These are phyloP conservation scores for Lasioglossum marginatum DNA, from an alignment of 2,888 invertebrate genomes.

Conservation along the genomic window DNA sequence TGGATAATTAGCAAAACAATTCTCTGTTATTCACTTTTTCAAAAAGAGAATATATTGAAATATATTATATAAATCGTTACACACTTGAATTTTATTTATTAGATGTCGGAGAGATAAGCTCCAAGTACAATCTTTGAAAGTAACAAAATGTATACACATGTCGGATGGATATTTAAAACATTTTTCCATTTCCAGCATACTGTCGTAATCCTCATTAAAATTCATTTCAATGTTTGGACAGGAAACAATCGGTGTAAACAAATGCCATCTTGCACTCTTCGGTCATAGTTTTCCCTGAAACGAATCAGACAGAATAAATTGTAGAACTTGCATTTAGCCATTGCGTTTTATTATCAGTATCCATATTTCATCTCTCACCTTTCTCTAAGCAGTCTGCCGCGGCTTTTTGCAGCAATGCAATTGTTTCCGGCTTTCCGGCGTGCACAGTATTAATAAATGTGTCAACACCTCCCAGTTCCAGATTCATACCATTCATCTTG, in stretches of 20 bases:
- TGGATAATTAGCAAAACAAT: background rate
- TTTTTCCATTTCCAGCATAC: too few species aligned
- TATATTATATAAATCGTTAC: too few species aligned
- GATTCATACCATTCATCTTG: slow-evolving; percentile 17
- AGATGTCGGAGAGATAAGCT: background rate
- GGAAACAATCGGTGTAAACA: background rate
- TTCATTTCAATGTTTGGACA: background rate
- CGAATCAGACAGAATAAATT: background rate
- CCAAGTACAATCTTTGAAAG: background rate
- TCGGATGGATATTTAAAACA: too few species aligned
- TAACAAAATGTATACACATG: background rate
- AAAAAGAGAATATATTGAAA: too few species aligned
- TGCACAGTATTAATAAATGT: background rate
- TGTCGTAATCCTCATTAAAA: background rate
- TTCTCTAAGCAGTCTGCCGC: background rate
- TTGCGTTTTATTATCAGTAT: too few species aligned
- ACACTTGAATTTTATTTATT: background rate
- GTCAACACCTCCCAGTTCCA: background rate
- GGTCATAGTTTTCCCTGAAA: background rate
- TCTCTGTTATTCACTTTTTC: background rate
- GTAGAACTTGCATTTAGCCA: background rate
- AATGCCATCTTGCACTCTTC: slow-evolving; percentile 31
- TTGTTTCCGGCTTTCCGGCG: background rate
- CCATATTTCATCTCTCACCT: slow-evolving; percentile 1
- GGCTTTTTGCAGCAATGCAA: accelerated